Conservation (phyloP, 2,888 invertebrate species). For the Eubasilissa splendida region DNA sequence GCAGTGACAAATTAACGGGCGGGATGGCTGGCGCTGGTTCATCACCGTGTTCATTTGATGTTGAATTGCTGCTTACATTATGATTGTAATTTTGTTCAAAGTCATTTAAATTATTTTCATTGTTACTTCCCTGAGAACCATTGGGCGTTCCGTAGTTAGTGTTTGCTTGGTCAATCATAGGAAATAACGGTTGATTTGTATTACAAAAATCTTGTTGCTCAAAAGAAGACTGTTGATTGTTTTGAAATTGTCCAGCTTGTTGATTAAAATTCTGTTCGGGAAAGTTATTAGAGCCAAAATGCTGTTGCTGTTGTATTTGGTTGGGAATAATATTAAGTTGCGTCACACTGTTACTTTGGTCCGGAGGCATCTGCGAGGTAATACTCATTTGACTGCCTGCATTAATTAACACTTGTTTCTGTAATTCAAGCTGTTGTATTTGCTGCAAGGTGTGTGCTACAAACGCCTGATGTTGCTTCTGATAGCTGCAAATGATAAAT, state of each 20-base stretch:
- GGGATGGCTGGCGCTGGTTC: conserved; percentile 61
- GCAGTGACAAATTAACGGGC: conserved; percentile 68
- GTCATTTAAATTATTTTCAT: conserved; percentile 67
- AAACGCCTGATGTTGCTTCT: conserved; percentile 96
- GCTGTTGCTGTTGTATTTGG: conserved; percentile 44
- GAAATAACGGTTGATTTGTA: conserved; percentile 62
- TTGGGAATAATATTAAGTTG: conserved; percentile 56
- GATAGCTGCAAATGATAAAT: conserved; percentile 72
- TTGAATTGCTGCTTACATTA: conserved; percentile 43
- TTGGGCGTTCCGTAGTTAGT: conserved; percentile 53
- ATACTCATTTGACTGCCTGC: conserved; percentile 70
- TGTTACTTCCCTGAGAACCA: conserved; percentile 68
- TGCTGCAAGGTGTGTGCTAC: conserved; percentile 92
- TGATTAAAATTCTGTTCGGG: conserved; percentile 55
- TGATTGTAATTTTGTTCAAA: conserved; percentile 65
- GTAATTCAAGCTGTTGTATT: conserved; percentile 87
- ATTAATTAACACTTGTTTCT: conserved; percentile 75
- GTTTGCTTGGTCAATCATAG: conserved; percentile 60
- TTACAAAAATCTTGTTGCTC: conserved; percentile 64
- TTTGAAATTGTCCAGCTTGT: conserved; percentile 65
- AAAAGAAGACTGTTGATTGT: conserved; percentile 60
- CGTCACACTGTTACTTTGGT: conserved; percentile 61
- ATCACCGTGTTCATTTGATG: conserved; percentile 60
- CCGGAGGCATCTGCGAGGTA: conserved; percentile 64
- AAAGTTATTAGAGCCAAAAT: conserved; percentile 49